A percentile compares a stretch with the other conserved stretches of the same genome.
Evolutionary conservation across 2,888 invertebrate genomes (phyloP).

Genomic region (Capitulum mitella): DNA sequence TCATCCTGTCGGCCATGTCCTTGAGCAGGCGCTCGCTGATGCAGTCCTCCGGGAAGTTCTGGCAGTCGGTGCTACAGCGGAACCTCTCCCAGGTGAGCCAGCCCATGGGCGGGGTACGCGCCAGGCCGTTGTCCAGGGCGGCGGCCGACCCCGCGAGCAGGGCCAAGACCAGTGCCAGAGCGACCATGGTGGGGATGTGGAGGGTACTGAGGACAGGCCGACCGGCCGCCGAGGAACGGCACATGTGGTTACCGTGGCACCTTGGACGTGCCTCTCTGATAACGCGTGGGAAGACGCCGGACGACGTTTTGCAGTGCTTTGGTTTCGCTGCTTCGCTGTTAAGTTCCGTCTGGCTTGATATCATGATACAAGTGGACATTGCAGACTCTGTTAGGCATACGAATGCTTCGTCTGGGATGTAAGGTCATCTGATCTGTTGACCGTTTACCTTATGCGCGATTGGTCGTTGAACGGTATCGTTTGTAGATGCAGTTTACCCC

Average conservation of each 20-base stretch:
- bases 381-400: too few relatives aligned
- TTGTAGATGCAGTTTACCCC: too few relatives aligned
- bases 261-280: too few relatives aligned
- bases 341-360: too few relatives aligned
- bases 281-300: too few relatives aligned
- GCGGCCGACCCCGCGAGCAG: not conserved
- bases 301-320: too few relatives aligned
- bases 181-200: not conserved
- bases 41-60: slow-evolving; percentile 78
- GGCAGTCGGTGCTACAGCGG: slow-evolving; percentile 77
- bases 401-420: too few relatives aligned
- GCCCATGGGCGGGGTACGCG: slow-evolving; percentile 77
- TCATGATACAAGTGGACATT: too few relatives aligned
- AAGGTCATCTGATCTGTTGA: too few relatives aligned
- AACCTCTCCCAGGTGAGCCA: slow-evolving; percentile 86
- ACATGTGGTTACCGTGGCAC: not conserved
- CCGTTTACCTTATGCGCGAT: too few relatives aligned
- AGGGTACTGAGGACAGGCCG: slow-evolving; percentile 57
- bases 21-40: slow-evolving; percentile 54
- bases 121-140: slow-evolving; percentile 69
- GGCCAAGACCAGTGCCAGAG: not conserved
- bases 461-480: too few relatives aligned
- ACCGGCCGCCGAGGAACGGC: not conserved
- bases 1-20: slow-evolving; percentile 78
- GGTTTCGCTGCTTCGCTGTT: too few relatives aligned